Conservation (phyloP, 2,888 invertebrate genomes). For the Eupsilia transversa region DNA sequence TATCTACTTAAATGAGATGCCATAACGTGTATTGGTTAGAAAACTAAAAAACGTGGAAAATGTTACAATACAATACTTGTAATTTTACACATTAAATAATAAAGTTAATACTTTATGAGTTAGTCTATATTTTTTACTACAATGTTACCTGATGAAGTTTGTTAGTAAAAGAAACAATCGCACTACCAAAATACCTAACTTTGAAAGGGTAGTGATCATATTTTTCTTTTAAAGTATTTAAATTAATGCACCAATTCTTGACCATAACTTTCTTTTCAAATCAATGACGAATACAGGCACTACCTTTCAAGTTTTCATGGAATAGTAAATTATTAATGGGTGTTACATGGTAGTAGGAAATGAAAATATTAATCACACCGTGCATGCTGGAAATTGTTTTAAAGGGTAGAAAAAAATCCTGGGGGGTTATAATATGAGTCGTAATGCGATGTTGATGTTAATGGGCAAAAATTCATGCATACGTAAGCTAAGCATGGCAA, state of each 20-base stretch:
- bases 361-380: background rate
- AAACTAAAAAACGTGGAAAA: background rate
- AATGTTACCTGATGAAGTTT: constrained; percentile 18
- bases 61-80: background rate
- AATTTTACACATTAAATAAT: background rate
- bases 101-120: background rate
- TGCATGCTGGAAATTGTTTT: background rate
- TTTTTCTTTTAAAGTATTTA: background rate
- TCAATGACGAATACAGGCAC: constrained; percentile 6
- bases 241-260: background rate
- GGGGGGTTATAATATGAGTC: background rate
- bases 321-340: constrained; percentile 38
- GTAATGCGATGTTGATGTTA: background rate
- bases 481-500: constrained; percentile 42
- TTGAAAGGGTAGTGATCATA: constrained; percentile 22
- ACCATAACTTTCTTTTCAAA: background rate
- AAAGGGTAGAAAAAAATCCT: background rate
- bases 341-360: background rate
- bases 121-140: background rate
- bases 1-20: constrained; percentile 58
- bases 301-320: constrained; percentile 55
- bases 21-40: constrained; percentile 47
- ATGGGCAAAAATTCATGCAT: constrained; percentile 19
- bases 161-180: constrained; percentile 11
- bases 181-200: constrained; percentile 6